phyloP scores from a whole-genome alignment of 2,888 invertebrate genomes.

The Cataglyphis cursor region DNA sequence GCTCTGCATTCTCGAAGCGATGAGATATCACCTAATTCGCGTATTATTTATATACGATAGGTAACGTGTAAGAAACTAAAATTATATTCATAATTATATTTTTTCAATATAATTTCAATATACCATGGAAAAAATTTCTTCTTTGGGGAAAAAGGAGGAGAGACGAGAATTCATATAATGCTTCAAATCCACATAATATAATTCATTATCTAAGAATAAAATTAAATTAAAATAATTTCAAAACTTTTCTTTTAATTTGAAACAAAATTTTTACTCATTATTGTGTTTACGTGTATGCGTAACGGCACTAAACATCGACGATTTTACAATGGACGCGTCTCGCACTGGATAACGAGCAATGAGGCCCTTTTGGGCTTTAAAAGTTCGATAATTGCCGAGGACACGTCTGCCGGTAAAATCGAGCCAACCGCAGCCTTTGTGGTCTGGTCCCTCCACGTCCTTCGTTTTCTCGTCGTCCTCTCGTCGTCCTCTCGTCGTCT shows the following conservation, averaged over 20 bases:
- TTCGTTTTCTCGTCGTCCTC: slow-evolving; percentile 54
- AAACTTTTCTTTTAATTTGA: background rate
- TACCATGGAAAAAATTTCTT: background rate
- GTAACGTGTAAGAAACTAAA: background rate
- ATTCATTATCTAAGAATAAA: background rate
- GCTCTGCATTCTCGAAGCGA: background rate
- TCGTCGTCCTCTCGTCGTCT: slow-evolving; percentile 60
- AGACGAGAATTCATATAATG: background rate
- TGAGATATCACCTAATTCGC: background rate
- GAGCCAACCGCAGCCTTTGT: slow-evolving; percentile 86
- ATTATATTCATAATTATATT: background rate
- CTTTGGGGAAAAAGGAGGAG: background rate
- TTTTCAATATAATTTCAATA: background rate
- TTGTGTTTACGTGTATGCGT: slow-evolving; percentile 50
- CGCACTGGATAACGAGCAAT: slow-evolving; percentile 72
- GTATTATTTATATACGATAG: background rate
- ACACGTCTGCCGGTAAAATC: slow-evolving; percentile 86
- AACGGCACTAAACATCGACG: slow-evolving; percentile 64
- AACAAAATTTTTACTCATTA: background rate
- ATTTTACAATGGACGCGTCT: slow-evolving; percentile 74
- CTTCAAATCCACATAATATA: background rate
- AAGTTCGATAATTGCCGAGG: slow-evolving; percentile 86
- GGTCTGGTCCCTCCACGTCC: slow-evolving; percentile 78
- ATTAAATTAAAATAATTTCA: background rate
- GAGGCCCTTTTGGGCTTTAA: slow-evolving; percentile 83